Percentiles rank a stretch among this genome's conserved stretches.
These are phyloP conservation scores for Mus pahari DNA, from an alignment of 2,113 vertebrate species.

Conservation along the genomic window DNA sequence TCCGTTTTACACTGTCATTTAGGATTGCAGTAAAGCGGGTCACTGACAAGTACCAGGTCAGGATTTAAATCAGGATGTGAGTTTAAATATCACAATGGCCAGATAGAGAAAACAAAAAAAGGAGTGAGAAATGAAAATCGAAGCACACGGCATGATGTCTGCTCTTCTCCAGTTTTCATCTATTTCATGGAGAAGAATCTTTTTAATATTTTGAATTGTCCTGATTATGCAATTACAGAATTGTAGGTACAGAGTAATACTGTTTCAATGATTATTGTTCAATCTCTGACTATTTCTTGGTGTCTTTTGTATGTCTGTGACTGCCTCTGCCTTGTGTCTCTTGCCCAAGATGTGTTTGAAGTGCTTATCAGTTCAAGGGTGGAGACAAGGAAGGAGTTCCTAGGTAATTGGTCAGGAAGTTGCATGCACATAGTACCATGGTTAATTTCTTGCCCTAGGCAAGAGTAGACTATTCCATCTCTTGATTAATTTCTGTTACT, in stretches of 20 bases:
- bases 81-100: background rate
- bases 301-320: background rate
- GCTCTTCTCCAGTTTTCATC: constrained; percentile 3
- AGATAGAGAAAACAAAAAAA: constrained; percentile 35
- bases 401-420: background rate
- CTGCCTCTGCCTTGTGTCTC: background rate
- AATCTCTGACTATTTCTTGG: background rate
- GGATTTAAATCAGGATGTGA: background rate
- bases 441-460: constrained; percentile 19
- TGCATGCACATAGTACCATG: background rate
- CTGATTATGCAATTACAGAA: background rate
- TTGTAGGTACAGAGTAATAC: background rate
- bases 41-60: background rate
- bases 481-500: background rate
- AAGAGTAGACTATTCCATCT: background rate
- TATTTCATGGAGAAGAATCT: background rate
- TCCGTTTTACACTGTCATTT: background rate
- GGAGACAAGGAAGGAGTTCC: background rate
- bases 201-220: background rate
- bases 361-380: background rate
- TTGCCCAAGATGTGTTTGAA: background rate
- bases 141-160: background rate
- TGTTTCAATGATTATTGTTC: background rate
- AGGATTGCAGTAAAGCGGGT: background rate
- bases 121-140: background rate